A percentile compares a stretch with the other conserved stretches of the same genome.
Conservation (phyloP, 2,113 vertebrate genomes). For the Poecile atricapillus region DNA sequence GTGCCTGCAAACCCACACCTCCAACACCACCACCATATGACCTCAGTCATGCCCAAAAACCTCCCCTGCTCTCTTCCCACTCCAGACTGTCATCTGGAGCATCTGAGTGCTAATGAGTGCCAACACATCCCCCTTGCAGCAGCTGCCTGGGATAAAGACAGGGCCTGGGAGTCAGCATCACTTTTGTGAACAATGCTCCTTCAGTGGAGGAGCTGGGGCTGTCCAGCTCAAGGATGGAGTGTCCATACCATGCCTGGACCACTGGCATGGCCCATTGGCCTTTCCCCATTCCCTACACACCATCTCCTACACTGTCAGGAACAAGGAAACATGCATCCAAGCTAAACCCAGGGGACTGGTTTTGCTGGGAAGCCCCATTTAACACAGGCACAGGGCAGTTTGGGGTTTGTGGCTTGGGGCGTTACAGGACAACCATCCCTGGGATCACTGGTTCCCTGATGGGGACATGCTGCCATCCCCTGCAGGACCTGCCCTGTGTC, state of each 20-base stretch:
- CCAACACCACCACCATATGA: fast-evolving
- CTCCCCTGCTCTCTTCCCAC: background rate
- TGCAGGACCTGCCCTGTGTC: background rate
- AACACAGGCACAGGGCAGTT: background rate
- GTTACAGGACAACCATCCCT: fast-evolving
- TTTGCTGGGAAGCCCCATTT: background rate
- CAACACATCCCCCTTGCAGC: background rate
- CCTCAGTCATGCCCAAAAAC: fast-evolving
- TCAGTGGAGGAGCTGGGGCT: background rate
- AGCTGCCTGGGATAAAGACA: background rate
- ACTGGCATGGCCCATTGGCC: background rate
- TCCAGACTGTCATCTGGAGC: background rate
- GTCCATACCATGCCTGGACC: fast-evolving
- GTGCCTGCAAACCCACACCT: background rate
- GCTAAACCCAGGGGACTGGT: background rate
- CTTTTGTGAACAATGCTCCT: background rate
- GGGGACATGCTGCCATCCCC: background rate
- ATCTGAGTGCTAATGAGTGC: background rate
- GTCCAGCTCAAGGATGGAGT: background rate
- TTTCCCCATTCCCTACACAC: fast-evolving
- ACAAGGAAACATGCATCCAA: background rate
- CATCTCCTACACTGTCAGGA: background rate
- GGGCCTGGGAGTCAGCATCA: background rate
- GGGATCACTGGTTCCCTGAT: background rate
- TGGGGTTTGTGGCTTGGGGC: background rate